Conservation (phyloP, 2,888 invertebrate genomes). For the Acleris sparsana region DNA sequence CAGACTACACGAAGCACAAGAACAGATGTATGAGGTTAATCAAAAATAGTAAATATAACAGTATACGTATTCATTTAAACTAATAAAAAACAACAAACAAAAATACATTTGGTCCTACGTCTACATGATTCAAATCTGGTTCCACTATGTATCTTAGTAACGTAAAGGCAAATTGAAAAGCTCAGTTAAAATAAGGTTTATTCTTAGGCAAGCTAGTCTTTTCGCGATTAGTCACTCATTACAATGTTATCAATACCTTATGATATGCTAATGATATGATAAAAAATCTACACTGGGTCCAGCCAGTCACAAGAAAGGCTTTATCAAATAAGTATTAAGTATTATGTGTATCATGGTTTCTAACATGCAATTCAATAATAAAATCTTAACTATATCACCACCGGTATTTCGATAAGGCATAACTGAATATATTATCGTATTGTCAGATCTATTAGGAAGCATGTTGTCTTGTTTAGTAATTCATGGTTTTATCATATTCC, state of each 20-base stretch:
- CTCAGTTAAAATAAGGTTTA: not conserved
- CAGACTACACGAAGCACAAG: too few relatives aligned
- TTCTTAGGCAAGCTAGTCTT: slow-evolving; percentile 45
- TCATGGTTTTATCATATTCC: slow-evolving; percentile 58
- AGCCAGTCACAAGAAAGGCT: slow-evolving; percentile 63
- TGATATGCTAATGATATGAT: slow-evolving; percentile 83
- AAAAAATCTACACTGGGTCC: slow-evolving; percentile 78
- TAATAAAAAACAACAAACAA: too few relatives aligned
- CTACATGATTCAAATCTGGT: too few relatives aligned
- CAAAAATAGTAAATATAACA: too few relatives aligned
- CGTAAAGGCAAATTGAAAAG: slow-evolving; percentile 18
- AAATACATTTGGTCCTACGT: too few relatives aligned
- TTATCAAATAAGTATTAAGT: slow-evolving; percentile 49
- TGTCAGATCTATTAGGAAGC: slow-evolving; percentile 83
- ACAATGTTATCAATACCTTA: slow-evolving; percentile 55
- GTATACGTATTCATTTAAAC: too few relatives aligned
- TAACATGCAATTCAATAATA: slow-evolving; percentile 73
- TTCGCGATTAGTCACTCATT: slow-evolving; percentile 54
- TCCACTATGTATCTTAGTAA: slow-evolving; percentile 1
- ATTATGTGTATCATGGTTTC: slow-evolving; percentile 56
- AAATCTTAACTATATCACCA: slow-evolving; percentile 71
- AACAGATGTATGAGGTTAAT: too few relatives aligned
- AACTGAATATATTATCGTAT: slow-evolving; percentile 74
- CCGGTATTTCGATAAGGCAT: slow-evolving; percentile 78
- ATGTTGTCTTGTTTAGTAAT: slow-evolving; percentile 78